Base-by-base conservation (phyloP, 2,113 vertebrate species). In the Catharus bicknelli region DNA sequence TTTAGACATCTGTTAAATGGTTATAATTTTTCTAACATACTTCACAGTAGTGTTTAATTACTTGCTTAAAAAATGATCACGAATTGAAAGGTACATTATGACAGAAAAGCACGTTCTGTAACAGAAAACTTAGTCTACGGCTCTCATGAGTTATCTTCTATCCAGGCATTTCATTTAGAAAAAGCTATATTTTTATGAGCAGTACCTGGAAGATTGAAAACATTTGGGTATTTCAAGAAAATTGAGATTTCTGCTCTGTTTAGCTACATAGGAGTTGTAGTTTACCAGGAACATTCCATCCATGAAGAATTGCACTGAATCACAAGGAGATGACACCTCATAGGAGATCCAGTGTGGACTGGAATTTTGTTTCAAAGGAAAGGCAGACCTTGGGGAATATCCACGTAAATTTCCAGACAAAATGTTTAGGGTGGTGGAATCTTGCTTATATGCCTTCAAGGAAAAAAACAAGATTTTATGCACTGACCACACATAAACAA, bases 1-100 rank as follows among this genome's bases (percentile, higher is more conserved):
- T 64, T 76, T 57, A 86, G 16, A 19, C 45, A 75, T 86, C 64
- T 92, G 40, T 86, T 90, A 85, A 93, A 92, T 73, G 38, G n/a
- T 22, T 61, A 50, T 73, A 66, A 89, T 86, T 90, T 78, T 93
- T 95, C 77, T 79, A 47, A 66, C 16, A 57, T 73, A 73, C 16
- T 76, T 92, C 73, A 81, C n/a, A 42, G 57, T 68, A 83, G 83
- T 58, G 57, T 26, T 88, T 82, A 94, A 86, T 84, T 84, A 84
- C 61, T 82, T 78, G 27, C 53, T 86, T 82, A 75, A 89, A 79
- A 89, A 75, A 36, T 81, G 57, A 91, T 83, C 34, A 1, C 0
- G 3, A 45, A 76, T 55, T 86, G 16, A 69, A 59, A 83, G 22
- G 55, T 77, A 54, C 25, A 6, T 80, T 55, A 32, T 81, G 32